phyloP scores from a whole-genome alignment of 2,113 vertebrate genomes.

The Cercocebus atys region DNA sequence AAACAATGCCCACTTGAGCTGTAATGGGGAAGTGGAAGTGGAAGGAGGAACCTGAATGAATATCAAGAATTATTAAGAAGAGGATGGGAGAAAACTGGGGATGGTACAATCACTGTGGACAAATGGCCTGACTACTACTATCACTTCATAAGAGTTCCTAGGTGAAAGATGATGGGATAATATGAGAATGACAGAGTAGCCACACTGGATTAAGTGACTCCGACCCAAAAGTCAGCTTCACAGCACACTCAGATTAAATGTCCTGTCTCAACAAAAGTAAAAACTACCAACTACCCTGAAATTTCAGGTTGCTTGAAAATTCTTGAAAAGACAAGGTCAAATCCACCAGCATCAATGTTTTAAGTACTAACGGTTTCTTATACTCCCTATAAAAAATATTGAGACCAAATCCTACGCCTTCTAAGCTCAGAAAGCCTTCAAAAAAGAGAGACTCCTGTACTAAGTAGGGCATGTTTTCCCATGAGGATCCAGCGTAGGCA shows the following conservation, averaged over 20 bases:
- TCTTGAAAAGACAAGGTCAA: background rate
- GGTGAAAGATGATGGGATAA: background rate
- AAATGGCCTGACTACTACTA: background rate
- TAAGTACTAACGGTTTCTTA: background rate
- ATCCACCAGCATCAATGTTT: background rate
- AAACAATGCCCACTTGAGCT: background rate
- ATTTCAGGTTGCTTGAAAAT: background rate
- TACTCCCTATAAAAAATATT: background rate
- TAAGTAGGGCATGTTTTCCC: background rate
- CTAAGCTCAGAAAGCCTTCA: conserved; percentile 47
- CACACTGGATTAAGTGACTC: background rate
- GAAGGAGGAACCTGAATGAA: background rate
- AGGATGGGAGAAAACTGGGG: background rate
- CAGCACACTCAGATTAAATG: background rate
- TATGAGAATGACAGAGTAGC: background rate
- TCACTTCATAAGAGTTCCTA: background rate
- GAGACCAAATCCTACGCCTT: background rate
- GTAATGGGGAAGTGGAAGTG: background rate
- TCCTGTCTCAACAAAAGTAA: background rate
- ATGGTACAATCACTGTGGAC: background rate
- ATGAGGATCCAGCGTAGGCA: background rate
- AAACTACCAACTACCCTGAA: background rate
- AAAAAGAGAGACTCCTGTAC: background rate
- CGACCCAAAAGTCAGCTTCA: background rate
- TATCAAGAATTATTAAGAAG: background rate